Evolutionary conservation across 2,888 invertebrate genomes (phyloP).

Genomic region (Scaptomyza cyrtandrae): DNA sequence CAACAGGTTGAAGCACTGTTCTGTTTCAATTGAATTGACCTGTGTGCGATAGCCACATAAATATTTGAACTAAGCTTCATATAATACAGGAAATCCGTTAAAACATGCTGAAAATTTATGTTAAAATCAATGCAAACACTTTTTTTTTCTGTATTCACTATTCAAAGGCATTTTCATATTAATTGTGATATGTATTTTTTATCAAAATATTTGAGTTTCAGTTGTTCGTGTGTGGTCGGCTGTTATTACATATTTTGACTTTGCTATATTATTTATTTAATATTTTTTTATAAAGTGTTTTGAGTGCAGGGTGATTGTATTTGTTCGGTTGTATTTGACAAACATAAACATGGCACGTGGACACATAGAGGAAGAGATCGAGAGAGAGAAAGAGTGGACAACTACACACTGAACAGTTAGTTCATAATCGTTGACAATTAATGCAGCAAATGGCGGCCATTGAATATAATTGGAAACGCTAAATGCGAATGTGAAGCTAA

Average conservation of each 20-base stretch:
- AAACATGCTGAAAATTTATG: constrained; percentile 19
- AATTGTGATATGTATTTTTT: constrained; percentile 26
- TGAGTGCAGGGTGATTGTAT: constrained; percentile 29
- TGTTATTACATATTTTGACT: constrained; percentile 17
- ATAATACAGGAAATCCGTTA: constrained; percentile 34
- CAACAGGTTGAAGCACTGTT: too few relatives aligned
- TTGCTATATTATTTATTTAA: constrained; percentile 29
- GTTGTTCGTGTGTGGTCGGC: constrained; percentile 4
- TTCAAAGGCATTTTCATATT: constrained; percentile 9
- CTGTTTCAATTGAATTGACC: background rate
- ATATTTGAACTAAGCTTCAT: constrained; percentile 32
- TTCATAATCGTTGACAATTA: constrained; percentile 80
- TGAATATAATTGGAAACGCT: constrained; percentile 75
- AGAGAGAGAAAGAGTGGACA: background rate
- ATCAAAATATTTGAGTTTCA: constrained; percentile 40
- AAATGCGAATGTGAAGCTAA: constrained; percentile 64
- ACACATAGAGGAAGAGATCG: constrained; percentile 4
- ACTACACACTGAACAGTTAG: constrained; percentile 38
- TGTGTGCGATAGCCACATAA: constrained; percentile 18
- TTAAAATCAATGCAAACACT: constrained; percentile 7
- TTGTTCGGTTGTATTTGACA: constrained; percentile 27
- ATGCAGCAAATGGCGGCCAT: constrained; percentile 70
- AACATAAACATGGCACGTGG: constrained; percentile 34
- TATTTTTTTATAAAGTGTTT: constrained; percentile 23
- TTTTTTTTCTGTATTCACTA: background rate